Evolutionary conservation across 2,888 invertebrate species (phyloP).

Genomic region (Ephialtes manifestator): DNA sequence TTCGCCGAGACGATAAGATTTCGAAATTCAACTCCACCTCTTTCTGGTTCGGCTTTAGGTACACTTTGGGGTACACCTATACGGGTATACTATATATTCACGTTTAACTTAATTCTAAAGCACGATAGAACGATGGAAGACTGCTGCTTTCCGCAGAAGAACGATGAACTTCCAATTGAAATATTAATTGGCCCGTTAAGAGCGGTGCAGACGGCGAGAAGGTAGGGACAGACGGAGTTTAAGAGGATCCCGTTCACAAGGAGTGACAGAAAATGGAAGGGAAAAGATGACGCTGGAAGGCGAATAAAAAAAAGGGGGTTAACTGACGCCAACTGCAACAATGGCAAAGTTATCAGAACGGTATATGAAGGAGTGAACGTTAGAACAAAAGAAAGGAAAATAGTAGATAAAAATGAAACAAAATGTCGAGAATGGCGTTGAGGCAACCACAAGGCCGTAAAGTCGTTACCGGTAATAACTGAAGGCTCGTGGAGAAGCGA

Average conservation of each 20-base stretch:
- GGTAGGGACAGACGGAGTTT: constrained; percentile 63
- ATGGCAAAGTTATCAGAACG: constrained; percentile 36
- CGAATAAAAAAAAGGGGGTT: background rate
- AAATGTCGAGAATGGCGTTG: constrained; percentile 57
- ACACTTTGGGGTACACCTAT: constrained; percentile 4
- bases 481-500: constrained; percentile 70
- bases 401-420: constrained; percentile 9
- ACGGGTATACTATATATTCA: constrained; percentile 16
- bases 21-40: constrained; percentile 25
- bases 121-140: constrained; percentile 31
- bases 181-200: constrained; percentile 81
- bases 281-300: background rate
- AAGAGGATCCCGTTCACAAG: constrained; percentile 30
- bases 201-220: constrained; percentile 55
- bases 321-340: constrained; percentile 8
- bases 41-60: constrained; percentile 3
- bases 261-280: background rate
- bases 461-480: constrained; percentile 77
- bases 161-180: constrained; percentile 80
- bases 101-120: constrained; percentile 48
- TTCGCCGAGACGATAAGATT: constrained; percentile 10
- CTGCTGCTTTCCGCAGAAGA: constrained; percentile 41
- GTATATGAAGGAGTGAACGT: constrained; percentile 28
- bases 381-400: constrained; percentile 21
- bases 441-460: constrained; percentile 72